Base-by-base conservation (phyloP, 2,888 invertebrate species). In the Dolichomitus sp. region DNA sequence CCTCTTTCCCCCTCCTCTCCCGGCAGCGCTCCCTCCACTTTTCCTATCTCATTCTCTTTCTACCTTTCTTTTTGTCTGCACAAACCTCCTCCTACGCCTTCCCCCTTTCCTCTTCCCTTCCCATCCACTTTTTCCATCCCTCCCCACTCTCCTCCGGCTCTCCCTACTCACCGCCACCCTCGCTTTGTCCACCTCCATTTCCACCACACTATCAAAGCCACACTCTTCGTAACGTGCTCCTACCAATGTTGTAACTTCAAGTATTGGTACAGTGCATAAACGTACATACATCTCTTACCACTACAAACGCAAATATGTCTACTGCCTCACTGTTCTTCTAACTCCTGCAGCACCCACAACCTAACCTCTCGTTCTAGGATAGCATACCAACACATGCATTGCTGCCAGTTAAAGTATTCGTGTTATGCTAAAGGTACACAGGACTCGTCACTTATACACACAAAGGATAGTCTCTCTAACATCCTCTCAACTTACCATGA, bases 41-140 rank as follows among this genome's bases (percentile, higher is more conserved):
- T 77, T 80, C 87, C 87, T 86, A 80, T 84, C 81, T 76, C 84
- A 82, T 87, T 85, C 84, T 83, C 83, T 85, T 85, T 80, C 57
- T 79, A 84, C 82, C 78, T 66, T 84, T 79, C 80, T 74, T 27
- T 63, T 61, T 57, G 61, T 52, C 84, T 37, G 14, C 17, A 30
- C 30, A 7, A 79, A 80, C 59, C 76, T 66, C 63, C 74, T 82
- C 73, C 66, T 76, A 59, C 75, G 66, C 57, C 48, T 30, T 63
- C 23, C 75, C 84, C 85, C 76, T 83, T 81, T 72, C 68, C 83
- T 63, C 79, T 70, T 59, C 74, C 74, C 78, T 73, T 33, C 70
- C 40, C 74, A 23, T 48, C 77, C 17, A 27, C 5, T 33, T 33
- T 23, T 37, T 72, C 45, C 37, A 27, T 37, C 65, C 11, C 33